Evolutionary conservation across 2,797 vertebrate genomes (phyloP).

Genomic region (Sebastiscus tertius): DNA sequence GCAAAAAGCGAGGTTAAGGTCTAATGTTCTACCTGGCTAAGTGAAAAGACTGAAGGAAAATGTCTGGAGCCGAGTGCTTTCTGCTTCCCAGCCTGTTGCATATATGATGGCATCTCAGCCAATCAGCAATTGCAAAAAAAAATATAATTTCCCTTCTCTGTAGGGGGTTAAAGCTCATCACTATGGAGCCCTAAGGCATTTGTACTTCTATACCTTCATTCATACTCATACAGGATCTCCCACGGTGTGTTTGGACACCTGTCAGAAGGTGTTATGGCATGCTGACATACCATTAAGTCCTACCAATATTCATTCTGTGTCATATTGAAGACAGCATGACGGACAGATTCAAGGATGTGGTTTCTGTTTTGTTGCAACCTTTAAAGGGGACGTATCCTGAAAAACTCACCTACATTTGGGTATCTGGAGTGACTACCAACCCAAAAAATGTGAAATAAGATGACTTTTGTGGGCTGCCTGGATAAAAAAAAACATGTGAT

Average conservation of each 20-base stretch:
- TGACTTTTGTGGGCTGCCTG: too few species aligned
- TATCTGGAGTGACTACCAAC: too few species aligned
- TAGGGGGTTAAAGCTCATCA: neutral
- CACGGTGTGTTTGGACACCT: neutral
- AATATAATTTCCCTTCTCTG: neutral
- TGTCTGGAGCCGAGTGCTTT: neutral
- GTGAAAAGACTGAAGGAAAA: neutral
- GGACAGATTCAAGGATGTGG: neutral
- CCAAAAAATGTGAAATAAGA: too few species aligned
- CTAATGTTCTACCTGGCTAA: too few species aligned
- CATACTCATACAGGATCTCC: neutral
- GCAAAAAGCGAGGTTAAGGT: too few species aligned
- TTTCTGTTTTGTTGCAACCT: neutral
- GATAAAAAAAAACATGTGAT: too few species aligned
- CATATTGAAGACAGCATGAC: too few species aligned
- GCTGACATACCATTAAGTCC: neutral
- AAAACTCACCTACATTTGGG: too few species aligned
- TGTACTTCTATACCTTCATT: neutral
- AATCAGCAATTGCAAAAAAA: neutral
- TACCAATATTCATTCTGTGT: neutral
- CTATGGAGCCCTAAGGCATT: neutral
- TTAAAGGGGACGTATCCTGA: neutral
- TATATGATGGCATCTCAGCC: neutral
- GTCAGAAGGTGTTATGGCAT: neutral
- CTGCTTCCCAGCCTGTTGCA: neutral